phyloP scores from a whole-genome alignment of 2,888 invertebrate genomes.

The Labia minor region DNA sequence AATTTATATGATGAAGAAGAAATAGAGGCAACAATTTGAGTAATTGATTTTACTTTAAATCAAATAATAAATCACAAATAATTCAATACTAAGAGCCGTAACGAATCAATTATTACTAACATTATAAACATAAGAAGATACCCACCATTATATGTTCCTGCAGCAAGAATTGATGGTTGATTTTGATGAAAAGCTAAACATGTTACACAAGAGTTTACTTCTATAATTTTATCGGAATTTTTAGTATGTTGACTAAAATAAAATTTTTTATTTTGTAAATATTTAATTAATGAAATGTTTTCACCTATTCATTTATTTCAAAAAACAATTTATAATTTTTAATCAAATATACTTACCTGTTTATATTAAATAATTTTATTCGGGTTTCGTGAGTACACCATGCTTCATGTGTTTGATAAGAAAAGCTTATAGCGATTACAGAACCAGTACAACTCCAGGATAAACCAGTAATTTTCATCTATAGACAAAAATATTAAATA shows the following conservation, averaged over 20 bases:
- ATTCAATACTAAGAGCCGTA: too few species aligned
- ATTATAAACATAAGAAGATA: too few species aligned
- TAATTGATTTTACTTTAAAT: too few species aligned
- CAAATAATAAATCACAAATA: too few species aligned
- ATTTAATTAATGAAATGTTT: not conserved
- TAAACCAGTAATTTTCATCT: conserved; percentile 28
- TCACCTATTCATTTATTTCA: conserved; percentile 13
- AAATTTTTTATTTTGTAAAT: not conserved
- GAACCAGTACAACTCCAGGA: conserved; percentile 30
- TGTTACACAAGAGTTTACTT: conserved; percentile 29
- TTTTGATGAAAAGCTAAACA: conserved; percentile 28
- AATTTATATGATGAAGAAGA: too few species aligned
- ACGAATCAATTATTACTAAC: too few species aligned
- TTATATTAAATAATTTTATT: conserved; percentile 29
- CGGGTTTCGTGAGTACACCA: conserved; percentile 29
- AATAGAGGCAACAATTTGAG: too few species aligned
- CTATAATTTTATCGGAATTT: conserved; percentile 19
- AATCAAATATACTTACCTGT: conserved; percentile 25
- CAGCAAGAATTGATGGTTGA: conserved; percentile 29
- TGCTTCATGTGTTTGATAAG: conserved; percentile 26
- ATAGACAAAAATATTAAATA: conserved; percentile 18
- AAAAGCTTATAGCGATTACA: conserved; percentile 28
- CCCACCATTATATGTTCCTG: conserved; percentile 28
- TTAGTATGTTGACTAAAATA: conserved; percentile 18
- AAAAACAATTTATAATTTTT: not conserved